Conservation (phyloP, 1,140 invertebrate species). For the Apis mellifera region Amel_HAv3.1 CM009944.2:9408001-9408500, state of each 20-base stretch:
- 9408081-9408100: constrained; percentile 99
- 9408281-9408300: constrained; percentile 99
- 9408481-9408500: constrained; percentile 98
- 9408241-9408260: constrained; percentile 98
- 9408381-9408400: constrained; percentile 97
- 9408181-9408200: constrained; percentile 97
- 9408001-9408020: constrained; percentile 95
- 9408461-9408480: constrained; percentile 99
- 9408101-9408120: constrained; percentile 99
- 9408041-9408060: constrained; percentile 99
- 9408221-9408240: constrained; percentile 99
- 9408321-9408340: constrained; percentile 97
- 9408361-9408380: constrained; percentile 99
- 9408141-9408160: constrained; percentile 99
- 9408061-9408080: constrained; percentile 98
- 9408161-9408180: constrained; percentile 96
- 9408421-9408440: constrained; percentile 98
- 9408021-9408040: constrained; percentile 98
- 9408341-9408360: constrained; percentile 99
- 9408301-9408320: constrained; percentile 98
- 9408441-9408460: constrained; percentile 99
- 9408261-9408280: constrained; percentile 91
- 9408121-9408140: constrained; percentile 97
- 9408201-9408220: constrained; percentile 99
- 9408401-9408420: constrained; percentile 98